phyloP scores from a whole-genome alignment of 2,113 vertebrate species.

The Cololabis saira region DNA sequence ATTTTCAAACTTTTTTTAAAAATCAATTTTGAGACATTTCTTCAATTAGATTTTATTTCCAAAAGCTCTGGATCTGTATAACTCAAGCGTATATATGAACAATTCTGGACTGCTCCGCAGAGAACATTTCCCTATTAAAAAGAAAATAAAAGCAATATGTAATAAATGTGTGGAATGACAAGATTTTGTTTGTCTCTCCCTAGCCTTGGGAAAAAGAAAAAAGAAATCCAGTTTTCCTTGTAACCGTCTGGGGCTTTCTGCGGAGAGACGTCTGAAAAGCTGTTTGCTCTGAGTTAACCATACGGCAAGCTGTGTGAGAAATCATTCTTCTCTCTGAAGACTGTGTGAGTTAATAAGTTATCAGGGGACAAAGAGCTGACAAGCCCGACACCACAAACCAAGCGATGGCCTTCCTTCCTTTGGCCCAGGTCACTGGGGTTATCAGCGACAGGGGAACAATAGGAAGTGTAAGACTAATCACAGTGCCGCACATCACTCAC shows the following conservation, averaged over 20 bases:
- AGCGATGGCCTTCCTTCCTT: conserved; percentile 74
- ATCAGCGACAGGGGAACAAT: conserved; percentile 79
- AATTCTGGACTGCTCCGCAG: no score
- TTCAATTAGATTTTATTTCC: neutral
- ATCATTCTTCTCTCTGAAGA: conserved; percentile 69
- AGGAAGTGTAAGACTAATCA: conserved; percentile 72
- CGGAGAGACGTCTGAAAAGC: conserved; percentile 39
- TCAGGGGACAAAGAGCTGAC: conserved; percentile 77
- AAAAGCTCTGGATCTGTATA: no score
- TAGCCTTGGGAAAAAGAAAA: neutral
- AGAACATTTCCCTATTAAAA: no score
- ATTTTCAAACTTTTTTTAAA: neutral
- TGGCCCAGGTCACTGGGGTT: conserved; percentile 70
- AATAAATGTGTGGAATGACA: no score
- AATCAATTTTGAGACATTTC: neutral
- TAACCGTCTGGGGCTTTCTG: conserved; percentile 25
- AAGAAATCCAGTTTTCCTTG: neutral
- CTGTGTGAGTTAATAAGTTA: conserved; percentile 83
- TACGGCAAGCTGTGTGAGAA: conserved; percentile 63
- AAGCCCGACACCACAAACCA: conserved; percentile 60
- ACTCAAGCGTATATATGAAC: no score
- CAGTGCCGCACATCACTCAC: conserved; percentile 57
- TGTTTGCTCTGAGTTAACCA: conserved; percentile 80
- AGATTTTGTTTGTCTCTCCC: neutral
- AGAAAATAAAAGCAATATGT: no score